Conservation (phyloP, 2,113 vertebrate species). For the Heloderma charlesbogerti region DNA sequence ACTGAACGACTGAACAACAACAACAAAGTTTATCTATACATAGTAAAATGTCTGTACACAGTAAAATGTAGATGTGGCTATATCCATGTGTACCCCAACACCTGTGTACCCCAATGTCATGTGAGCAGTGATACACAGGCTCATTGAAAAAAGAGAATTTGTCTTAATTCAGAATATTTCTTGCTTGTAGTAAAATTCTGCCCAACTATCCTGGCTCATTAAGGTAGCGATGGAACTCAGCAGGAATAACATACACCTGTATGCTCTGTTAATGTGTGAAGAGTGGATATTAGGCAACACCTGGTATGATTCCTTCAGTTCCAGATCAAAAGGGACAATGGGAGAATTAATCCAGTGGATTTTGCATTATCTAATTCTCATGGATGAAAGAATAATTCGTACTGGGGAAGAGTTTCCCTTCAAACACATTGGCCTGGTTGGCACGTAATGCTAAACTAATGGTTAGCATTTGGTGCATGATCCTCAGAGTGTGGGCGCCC, state of each 20-base stretch:
- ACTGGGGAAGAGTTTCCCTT: neutral
- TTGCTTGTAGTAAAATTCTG: slow-evolving; percentile 62
- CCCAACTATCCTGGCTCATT: slow-evolving; percentile 43
- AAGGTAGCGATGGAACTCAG: neutral
- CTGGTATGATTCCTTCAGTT: neutral
- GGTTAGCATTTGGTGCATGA: neutral
- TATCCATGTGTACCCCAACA: no score
- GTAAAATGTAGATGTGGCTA: neutral
- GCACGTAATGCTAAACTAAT: neutral
- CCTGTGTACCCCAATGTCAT: neutral
- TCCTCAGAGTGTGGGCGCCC: neutral
- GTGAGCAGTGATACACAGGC: neutral
- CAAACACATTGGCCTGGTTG: neutral
- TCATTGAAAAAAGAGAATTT: neutral
- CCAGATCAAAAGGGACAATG: neutral
- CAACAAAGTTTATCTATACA: no score
- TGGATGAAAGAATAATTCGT: no score
- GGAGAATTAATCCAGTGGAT: neutral
- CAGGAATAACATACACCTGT: neutral
- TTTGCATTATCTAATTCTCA: neutral
- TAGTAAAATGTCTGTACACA: neutral
- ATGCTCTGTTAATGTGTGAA: neutral
- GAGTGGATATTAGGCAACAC: slow-evolving; percentile 12
- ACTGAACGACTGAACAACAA: no score
- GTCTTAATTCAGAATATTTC: slow-evolving; percentile 39